Conservation (phyloP, 2,888 invertebrate species). For the Ophion ellenae region DNA sequence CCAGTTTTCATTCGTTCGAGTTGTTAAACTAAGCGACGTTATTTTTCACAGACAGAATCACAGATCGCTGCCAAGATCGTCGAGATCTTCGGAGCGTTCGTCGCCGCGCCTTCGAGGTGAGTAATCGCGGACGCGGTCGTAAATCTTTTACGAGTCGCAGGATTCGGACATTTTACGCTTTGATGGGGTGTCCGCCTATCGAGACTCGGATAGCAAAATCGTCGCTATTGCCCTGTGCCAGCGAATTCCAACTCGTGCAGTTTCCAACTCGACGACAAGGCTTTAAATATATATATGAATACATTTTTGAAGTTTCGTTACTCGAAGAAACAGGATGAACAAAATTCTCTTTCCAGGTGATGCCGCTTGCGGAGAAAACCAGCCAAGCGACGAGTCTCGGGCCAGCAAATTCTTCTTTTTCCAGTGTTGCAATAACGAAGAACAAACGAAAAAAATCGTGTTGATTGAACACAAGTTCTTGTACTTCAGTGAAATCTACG, state of each 20-base stretch:
- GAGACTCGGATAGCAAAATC: slow-evolving; percentile 50
- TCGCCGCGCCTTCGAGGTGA: slow-evolving; percentile 22
- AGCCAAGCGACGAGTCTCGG: too few relatives aligned
- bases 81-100: background rate
- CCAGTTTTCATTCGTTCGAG: background rate
- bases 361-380: too few relatives aligned
- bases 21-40: background rate
- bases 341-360: too few relatives aligned
- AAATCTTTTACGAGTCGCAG: slow-evolving; percentile 17
- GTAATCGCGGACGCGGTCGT: background rate
- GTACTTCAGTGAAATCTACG: too few relatives aligned
- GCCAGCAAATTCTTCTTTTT: too few relatives aligned
- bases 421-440: too few relatives aligned
- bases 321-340: too few relatives aligned
- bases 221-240: slow-evolving; percentile 56
- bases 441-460: too few relatives aligned
- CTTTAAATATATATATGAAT: background rate
- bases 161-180: slow-evolving; percentile 26
- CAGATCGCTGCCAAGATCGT: background rate
- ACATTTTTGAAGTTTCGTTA: too few relatives aligned
- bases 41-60: background rate
- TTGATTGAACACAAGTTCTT: too few relatives aligned
- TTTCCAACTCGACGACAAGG: slow-evolving; percentile 53
- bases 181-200: slow-evolving; percentile 31
- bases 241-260: slow-evolving; percentile 40